Evolutionary conservation across 2,888 invertebrate genomes (phyloP).

Genomic region (Trachelus tabidus): DNA sequence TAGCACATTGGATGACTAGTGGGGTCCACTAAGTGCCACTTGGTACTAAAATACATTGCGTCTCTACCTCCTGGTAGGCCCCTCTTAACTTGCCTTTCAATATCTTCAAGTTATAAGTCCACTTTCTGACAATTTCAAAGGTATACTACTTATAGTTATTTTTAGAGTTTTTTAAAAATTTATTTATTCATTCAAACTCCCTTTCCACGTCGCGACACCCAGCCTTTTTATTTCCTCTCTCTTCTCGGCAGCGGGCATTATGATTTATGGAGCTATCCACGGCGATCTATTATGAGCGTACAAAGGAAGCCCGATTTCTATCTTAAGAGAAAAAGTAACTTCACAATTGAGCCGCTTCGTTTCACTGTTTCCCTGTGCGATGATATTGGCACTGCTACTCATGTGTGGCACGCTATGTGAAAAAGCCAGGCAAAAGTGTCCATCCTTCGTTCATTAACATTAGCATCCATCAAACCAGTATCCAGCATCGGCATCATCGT

Average conservation of each 20-base stretch:
- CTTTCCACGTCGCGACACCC: neutral
- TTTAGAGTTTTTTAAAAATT: neutral
- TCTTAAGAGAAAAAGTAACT: neutral
- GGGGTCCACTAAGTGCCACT: conserved; percentile 19
- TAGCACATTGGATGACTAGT: conserved; percentile 20
- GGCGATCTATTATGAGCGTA: neutral
- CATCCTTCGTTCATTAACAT: neutral
- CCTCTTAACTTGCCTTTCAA: neutral
- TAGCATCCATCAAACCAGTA: neutral
- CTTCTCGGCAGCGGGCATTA: neutral
- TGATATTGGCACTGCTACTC: neutral
- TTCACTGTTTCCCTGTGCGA: neutral
- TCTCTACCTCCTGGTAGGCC: neutral
- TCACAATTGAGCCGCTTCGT: neutral
- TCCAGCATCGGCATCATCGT: neutral
- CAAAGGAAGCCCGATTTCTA: neutral
- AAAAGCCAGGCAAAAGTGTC: neutral
- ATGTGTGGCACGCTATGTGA: neutral
- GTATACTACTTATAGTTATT: neutral
- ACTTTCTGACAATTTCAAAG: neutral
- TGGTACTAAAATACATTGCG: conserved; percentile 7
- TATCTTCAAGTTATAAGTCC: neutral
- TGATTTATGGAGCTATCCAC: neutral
- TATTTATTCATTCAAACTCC: neutral
- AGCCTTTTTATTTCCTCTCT: neutral